Percentiles rank a stretch among this genome's conserved stretches.
Evolutionary conservation across 2,113 vertebrate species (phyloP).

Genomic region (Callipepla californica): DNA sequence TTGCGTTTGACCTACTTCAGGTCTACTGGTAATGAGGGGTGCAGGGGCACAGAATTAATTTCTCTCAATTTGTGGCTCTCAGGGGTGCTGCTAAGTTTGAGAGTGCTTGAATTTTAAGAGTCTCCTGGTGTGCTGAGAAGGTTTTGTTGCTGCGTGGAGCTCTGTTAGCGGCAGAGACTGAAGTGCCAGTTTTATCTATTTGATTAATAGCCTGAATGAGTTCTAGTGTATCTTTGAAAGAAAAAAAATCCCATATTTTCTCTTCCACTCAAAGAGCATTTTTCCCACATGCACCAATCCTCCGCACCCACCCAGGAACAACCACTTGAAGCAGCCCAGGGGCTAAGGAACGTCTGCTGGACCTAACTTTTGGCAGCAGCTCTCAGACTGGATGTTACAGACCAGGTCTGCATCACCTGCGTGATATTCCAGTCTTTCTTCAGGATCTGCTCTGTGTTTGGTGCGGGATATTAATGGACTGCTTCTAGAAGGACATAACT

Average conservation of each 20-base stretch:
- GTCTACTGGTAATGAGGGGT: slow-evolving; percentile 86
- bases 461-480: slow-evolving; percentile 28
- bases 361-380: not conserved
- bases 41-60: slow-evolving; percentile 87
- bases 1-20: slow-evolving; percentile 87
- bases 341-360: not conserved
- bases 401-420: not conserved
- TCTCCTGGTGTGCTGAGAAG: slow-evolving; percentile 77
- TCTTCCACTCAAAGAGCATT: not conserved
- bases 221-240: slow-evolving; percentile 44
- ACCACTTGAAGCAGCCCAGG: not conserved
- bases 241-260: slow-evolving; percentile 31
- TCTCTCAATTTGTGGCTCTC: slow-evolving; percentile 88
- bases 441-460: not conserved
- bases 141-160: slow-evolving; percentile 67
- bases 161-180: slow-evolving; percentile 55
- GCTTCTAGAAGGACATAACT: slow-evolving; percentile 54
- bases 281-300: not conserved
- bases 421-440: not conserved
- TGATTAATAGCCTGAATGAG: slow-evolving; percentile 48
- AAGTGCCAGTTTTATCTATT: slow-evolving; percentile 72
- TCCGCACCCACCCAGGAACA: not conserved
- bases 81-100: slow-evolving; percentile 84
- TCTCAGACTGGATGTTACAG: not conserved
- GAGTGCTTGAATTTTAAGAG: slow-evolving; percentile 85